phyloP scores from a whole-genome alignment of 2,113 vertebrate species.

The Bothrops jararaca region DNA sequence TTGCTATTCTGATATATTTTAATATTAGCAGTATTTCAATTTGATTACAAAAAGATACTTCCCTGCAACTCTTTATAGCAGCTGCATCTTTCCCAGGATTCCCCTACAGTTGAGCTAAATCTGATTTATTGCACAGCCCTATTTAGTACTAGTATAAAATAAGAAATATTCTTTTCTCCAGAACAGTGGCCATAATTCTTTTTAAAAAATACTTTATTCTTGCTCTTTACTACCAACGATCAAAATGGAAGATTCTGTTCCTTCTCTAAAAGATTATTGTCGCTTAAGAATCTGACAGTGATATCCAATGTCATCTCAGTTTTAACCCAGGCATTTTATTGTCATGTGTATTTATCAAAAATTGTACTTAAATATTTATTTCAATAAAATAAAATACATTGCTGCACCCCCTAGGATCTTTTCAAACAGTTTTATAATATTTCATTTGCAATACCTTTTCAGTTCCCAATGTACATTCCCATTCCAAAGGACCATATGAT shows the following conservation, averaged over 20 bases:
- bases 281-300: not conserved
- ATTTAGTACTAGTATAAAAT: not conserved
- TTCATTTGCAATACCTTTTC: slow-evolving; percentile 5
- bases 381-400: not conserved
- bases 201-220: not conserved
- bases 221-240: not conserved
- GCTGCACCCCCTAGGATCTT: not conserved
- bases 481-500: not conserved
- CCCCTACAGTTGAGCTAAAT: not conserved
- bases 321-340: not conserved
- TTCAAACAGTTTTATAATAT: not conserved
- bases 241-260: not conserved
- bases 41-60: not conserved
- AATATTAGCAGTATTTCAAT: not conserved
- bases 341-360: not conserved
- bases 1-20: not conserved
- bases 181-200: not conserved
- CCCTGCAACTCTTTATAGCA: not conserved
- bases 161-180: not conserved
- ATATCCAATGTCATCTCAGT: not conserved
- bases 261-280: not conserved
- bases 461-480: not conserved
- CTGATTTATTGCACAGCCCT: not conserved
- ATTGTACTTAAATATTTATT: not conserved
- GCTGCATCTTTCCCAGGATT: not conserved